Evolutionary conservation across 2,888 invertebrate species (phyloP).

Genomic region (Polyommatus iphigenia): DNA sequence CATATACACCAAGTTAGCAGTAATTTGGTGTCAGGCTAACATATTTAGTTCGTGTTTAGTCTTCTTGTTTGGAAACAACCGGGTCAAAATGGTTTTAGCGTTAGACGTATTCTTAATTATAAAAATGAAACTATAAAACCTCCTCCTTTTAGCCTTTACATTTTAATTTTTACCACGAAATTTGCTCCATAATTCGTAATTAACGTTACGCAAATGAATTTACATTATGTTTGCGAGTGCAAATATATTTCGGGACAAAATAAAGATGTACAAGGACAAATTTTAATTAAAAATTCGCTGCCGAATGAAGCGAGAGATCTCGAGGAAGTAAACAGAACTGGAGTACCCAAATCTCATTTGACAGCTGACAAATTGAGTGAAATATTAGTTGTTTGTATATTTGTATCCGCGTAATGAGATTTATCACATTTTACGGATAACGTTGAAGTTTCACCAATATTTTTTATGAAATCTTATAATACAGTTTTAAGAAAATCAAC

Average conservation of each 20-base stretch:
- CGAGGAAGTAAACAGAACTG: constrained; percentile 40
- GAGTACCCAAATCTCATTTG: constrained; percentile 44
- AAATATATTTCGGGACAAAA: constrained; percentile 28
- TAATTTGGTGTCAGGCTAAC: not conserved
- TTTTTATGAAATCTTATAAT: not conserved
- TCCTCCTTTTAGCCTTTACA: not conserved
- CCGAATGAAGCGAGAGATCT: constrained; percentile 37
- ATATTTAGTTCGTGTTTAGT: not conserved
- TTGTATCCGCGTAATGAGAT: constrained; percentile 41
- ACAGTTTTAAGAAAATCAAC: not conserved
- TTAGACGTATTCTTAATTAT: not conserved
- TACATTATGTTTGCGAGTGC: constrained; percentile 23
- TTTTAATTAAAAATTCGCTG: constrained; percentile 36
- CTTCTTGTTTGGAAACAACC: not conserved
- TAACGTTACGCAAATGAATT: constrained; percentile 12
- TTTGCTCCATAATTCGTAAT: constrained; percentile 10
- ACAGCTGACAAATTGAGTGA: constrained; percentile 49
- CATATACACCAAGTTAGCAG: not conserved
- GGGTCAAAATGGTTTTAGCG: not conserved
- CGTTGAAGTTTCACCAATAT: constrained; percentile 33
- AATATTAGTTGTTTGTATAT: constrained; percentile 45
- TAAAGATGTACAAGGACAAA: constrained; percentile 27
- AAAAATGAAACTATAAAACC: not conserved
- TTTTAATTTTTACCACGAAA: constrained; percentile 4
- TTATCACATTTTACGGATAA: constrained; percentile 41